These are phyloP conservation scores for Alligator mississippiensis DNA, from an alignment of 2,113 vertebrate species.

Conservation along the genomic window DNA sequence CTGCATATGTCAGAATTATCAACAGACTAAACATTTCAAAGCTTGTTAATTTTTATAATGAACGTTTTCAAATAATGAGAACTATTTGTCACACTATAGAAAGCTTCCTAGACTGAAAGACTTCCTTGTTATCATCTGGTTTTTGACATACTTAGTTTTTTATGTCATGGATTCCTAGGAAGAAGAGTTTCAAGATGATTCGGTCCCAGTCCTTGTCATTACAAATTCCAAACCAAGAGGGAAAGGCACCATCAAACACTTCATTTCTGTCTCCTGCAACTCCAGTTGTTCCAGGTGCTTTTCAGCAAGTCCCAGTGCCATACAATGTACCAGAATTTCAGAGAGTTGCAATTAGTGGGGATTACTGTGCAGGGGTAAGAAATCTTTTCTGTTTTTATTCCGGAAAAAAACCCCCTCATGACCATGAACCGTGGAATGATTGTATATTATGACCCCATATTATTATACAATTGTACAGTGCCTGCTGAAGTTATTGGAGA, in stretches of 20 bases:
- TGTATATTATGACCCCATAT: background rate
- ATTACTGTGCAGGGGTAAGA: slow-evolving; percentile 98
- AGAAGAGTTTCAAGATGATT: slow-evolving; percentile 94
- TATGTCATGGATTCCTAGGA: slow-evolving; percentile 79
- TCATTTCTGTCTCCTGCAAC: slow-evolving; percentile 72
- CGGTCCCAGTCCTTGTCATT: slow-evolving; percentile 92
- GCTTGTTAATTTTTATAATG: background rate
- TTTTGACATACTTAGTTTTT: slow-evolving; percentile 31
- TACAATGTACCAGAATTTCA: slow-evolving; percentile 90
- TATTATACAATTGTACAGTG: background rate
- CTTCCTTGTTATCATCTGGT: background rate
- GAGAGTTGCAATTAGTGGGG: slow-evolving; percentile 94
- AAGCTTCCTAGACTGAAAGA: background rate
- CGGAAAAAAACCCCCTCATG: background rate
- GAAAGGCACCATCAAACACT: slow-evolving; percentile 66
- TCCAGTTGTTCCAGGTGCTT: slow-evolving; percentile 42
- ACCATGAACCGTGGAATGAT: background rate
- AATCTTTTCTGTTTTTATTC: background rate
- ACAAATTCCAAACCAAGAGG: slow-evolving; percentile 85
- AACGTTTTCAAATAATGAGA: background rate
- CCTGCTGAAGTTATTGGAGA: background rate
- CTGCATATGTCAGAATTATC: background rate
- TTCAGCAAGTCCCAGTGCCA: slow-evolving; percentile 49
- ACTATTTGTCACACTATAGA: background rate
- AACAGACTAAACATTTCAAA: background rate